Evolutionary conservation across 2,888 invertebrate species (phyloP).

Genomic region (Orthosia cruda): DNA sequence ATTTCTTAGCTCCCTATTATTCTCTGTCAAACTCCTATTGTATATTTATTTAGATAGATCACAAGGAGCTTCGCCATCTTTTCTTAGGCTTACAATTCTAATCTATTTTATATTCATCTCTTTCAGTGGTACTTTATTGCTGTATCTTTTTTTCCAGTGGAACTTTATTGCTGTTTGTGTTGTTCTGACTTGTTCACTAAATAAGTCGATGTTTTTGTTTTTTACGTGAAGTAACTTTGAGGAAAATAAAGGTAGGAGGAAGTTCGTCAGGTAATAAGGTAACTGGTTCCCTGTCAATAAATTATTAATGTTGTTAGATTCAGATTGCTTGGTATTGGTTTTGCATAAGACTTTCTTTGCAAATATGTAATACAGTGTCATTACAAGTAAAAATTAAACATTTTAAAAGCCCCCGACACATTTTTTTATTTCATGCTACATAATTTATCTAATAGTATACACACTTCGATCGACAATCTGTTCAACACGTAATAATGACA

Average conservation of each 20-base stretch:
- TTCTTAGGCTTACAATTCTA: conserved; percentile 22
- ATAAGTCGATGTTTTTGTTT: conserved; percentile 29
- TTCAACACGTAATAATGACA: no score
- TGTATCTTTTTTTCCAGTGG: background rate
- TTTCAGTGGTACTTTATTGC: conserved; percentile 7
- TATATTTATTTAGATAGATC: conserved; percentile 72
- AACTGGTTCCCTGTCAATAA: conserved; percentile 1
- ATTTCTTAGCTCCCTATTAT: conserved; percentile 68
- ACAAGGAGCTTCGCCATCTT: conserved; percentile 42
- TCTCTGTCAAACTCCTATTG: conserved; percentile 74
- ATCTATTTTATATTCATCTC: conserved; percentile 31
- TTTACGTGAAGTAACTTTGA: conserved; percentile 11
- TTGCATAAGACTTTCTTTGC: background rate
- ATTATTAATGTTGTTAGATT: conserved; percentile 2
- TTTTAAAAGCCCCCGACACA: no score
- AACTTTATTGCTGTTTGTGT: conserved; percentile 6
- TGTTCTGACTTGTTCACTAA: conserved; percentile 12
- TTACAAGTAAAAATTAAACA: no score
- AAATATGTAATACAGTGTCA: background rate
- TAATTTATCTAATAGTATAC: no score
- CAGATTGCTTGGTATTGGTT: background rate
- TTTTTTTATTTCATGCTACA: no score
- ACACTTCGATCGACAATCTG: no score
- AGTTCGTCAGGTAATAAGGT: background rate
- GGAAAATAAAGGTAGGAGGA: conserved; percentile 9